These are phyloP conservation scores for Heteromyza rotundicornis DNA, from an alignment of 2,888 invertebrate species.

Conservation along the genomic window DNA sequence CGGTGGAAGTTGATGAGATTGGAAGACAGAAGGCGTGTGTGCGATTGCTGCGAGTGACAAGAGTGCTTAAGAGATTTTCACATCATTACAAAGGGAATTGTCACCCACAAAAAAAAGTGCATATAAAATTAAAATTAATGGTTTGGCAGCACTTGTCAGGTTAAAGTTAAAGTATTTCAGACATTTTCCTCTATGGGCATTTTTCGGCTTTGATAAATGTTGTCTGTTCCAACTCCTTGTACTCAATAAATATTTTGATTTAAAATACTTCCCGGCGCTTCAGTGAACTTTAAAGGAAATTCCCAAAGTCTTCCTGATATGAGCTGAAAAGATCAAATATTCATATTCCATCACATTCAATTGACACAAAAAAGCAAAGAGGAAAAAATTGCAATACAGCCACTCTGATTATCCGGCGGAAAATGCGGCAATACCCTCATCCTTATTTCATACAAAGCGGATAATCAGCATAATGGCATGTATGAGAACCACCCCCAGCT, in stretches of 20 bases:
- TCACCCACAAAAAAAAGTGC: conserved; percentile 7
- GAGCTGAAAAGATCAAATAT: too few relatives aligned
- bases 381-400: not conserved
- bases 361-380: not conserved
- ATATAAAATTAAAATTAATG: conserved; percentile 55
- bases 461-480: conserved; percentile 27
- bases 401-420: not conserved
- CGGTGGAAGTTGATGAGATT: conserved; percentile 52
- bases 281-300: not conserved
- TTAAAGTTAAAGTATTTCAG: too few relatives aligned
- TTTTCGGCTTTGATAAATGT: too few relatives aligned
- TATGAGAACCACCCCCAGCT: not conserved
- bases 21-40: conserved; percentile 33
- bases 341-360: too few relatives aligned
- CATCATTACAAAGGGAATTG: conserved; percentile 56
- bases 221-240: too few relatives aligned
- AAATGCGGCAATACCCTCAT: not conserved
- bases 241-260: too few relatives aligned
- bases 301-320: too few relatives aligned
- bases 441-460: not conserved
- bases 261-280: conserved; percentile 21
- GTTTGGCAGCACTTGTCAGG: too few relatives aligned
- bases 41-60: conserved; percentile 44
- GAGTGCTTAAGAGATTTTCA: conserved; percentile 60
- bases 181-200: too few relatives aligned